Percentiles rank a stretch among this genome's conserved stretches.
These are phyloP conservation scores for Catagonus wagneri DNA, from an alignment of 2,113 vertebrate genomes.

Conservation along the genomic window DNA sequence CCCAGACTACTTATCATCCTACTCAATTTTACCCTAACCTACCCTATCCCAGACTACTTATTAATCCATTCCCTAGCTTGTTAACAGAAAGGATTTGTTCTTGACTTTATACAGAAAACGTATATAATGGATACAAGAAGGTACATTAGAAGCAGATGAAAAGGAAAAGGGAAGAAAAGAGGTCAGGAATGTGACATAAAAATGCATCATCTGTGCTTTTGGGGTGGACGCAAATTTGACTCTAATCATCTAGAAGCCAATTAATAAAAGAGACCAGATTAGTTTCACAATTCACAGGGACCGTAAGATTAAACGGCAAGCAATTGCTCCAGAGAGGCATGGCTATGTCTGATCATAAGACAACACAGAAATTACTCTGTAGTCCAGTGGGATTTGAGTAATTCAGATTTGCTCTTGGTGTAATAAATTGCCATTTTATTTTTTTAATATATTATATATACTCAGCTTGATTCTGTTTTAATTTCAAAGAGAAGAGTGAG, in stretches of 20 bases:
- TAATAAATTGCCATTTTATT: slow-evolving; percentile 29
- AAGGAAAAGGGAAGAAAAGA: neutral
- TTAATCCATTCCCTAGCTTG: neutral
- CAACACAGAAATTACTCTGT: neutral
- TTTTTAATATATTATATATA: neutral
- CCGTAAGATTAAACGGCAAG: slow-evolving; percentile 37
- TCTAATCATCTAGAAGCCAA: slow-evolving; percentile 37
- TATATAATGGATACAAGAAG: neutral
- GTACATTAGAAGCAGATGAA: neutral
- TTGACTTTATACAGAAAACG: neutral
- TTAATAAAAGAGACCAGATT: slow-evolving; percentile 38
- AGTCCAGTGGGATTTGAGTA: neutral
- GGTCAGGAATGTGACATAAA: neutral
- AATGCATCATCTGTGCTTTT: neutral
- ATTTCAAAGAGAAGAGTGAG: neutral
- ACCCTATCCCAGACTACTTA: neutral
- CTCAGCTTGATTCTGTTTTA: slow-evolving; percentile 10
- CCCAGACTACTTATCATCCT: neutral
- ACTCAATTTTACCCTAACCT: neutral
- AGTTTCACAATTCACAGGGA: slow-evolving; percentile 8
- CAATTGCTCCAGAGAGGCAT: neutral
- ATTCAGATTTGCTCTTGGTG: slow-evolving; percentile 13
- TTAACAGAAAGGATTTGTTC: neutral
- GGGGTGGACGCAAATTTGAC: slow-evolving; percentile 41
- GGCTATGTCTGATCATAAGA: neutral